phyloP scores from a whole-genome alignment of 2,113 vertebrate species.

The cat (Felis catus) region F.catus_Fca126_mat1.0 CM031417.1:124794501-124795000 shows the following conservation, averaged over 20 bases:
- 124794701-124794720: slow-evolving; percentile 16
- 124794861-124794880: slow-evolving; percentile 59
- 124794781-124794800: slow-evolving; percentile 45
- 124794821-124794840: slow-evolving; percentile 56
- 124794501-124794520: not conserved
- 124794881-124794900: slow-evolving; percentile 61
- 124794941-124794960: slow-evolving; percentile 65
- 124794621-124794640: not conserved
- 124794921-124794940: slow-evolving; percentile 72
- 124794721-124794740: slow-evolving; percentile 9
- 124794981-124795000: slow-evolving; percentile 67
- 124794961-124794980: slow-evolving; percentile 63
- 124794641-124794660: not conserved
- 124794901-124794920: slow-evolving; percentile 63
- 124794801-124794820: slow-evolving; percentile 53
- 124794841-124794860: slow-evolving; percentile 64
- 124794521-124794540: not conserved
- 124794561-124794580: not conserved
- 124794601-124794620: not conserved
- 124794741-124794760: slow-evolving; percentile 29
- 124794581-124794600: fast-evolving
- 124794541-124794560: not conserved
- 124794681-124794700: slow-evolving; percentile 35
- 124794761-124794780: slow-evolving; percentile 31
- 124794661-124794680: not conserved